These are phyloP conservation scores for Smittia aterrima DNA, from an alignment of 2,888 invertebrate species.

Conservation along the genomic window DNA sequence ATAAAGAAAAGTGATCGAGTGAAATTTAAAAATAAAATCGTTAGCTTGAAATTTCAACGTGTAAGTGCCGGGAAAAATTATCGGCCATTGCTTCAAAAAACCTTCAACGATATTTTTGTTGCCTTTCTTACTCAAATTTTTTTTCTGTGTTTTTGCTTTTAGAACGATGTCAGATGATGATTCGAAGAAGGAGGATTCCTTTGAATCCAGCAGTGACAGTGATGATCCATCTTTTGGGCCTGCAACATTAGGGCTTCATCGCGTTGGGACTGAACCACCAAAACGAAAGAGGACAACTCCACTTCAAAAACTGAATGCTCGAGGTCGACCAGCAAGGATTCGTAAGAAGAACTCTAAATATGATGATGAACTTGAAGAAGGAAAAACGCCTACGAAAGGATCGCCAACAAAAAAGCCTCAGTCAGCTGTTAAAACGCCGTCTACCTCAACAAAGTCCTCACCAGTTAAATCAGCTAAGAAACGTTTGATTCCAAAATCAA, in stretches of 20 bases:
- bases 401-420: conserved; percentile 45
- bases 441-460: conserved; percentile 57
- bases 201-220: conserved; percentile 57
- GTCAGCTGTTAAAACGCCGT: conserved; percentile 54
- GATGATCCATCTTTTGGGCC: conserved; percentile 73
- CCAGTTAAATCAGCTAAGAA: conserved; percentile 58
- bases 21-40: not conserved
- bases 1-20: not conserved
- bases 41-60: conserved; percentile 3
- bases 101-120: too few species aligned
- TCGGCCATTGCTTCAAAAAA: conserved; percentile 22
- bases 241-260: conserved; percentile 75
- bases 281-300: conserved; percentile 67
- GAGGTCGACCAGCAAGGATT: conserved; percentile 78
- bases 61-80: not conserved
- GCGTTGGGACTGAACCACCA: conserved; percentile 75
- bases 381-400: conserved; percentile 56
- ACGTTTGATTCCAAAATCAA: conserved; percentile 47
- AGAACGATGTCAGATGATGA: conserved; percentile 32
- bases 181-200: conserved; percentile 48
- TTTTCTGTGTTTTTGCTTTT: not conserved
- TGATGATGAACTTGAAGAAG: conserved; percentile 69
- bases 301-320: conserved; percentile 76
- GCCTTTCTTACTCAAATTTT: not conserved
- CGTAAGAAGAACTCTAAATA: conserved; percentile 91